Evolutionary conservation across 2,113 vertebrate genomes (phyloP), one percentile per base, ranked within the genome.

Genomic region (Athene cunicularia): DNA sequence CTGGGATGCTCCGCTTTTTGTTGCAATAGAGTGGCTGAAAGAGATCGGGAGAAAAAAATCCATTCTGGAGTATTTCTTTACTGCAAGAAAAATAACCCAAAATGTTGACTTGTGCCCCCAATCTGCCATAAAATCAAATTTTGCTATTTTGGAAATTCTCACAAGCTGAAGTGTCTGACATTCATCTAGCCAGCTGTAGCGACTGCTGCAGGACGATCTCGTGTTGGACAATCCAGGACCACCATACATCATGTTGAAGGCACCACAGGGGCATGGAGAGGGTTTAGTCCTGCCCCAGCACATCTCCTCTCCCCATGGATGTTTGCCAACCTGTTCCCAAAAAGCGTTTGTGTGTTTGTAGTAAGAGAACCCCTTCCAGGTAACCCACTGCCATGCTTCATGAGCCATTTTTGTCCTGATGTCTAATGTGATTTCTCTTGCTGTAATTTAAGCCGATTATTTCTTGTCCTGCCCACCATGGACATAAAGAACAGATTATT

Each of bases 401-500:
- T 0, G 1, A 90, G 41, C 74, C 0, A 1, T 22, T 94, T 96
- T 80, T 92, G 90, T 94, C 96, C 95, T 70, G 22, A 39, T 80
- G 90, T 73, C 87, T 94, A 96, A 95, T 95, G 92, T 94, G 92
- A 96, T 96, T 96, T 94, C 74, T 88, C 81, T 75, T 62, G 85
- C 96, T 96, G 90, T 95, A 96, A 96, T 97, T 96, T 96, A 96
- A 96, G 96, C 85, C 37, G 90, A 96, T 97, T 96, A 97, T 96
- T 95, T 96, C 96, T 96, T 92, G 96, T 96, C 93, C 95, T 66
- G 92, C 94, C 93, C 93, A 94, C 90, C 66, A 16, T 41, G 81
- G 85, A 90, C 71, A 96, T 88, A 96, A 96, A 97, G 96, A 96
- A 90, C 81, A 96, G 96, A 97, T 97, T 95, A 97, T 95, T 96